Conservation (phyloP, 2,888 invertebrate species). For the Dicranocentrus wangi region DNA sequence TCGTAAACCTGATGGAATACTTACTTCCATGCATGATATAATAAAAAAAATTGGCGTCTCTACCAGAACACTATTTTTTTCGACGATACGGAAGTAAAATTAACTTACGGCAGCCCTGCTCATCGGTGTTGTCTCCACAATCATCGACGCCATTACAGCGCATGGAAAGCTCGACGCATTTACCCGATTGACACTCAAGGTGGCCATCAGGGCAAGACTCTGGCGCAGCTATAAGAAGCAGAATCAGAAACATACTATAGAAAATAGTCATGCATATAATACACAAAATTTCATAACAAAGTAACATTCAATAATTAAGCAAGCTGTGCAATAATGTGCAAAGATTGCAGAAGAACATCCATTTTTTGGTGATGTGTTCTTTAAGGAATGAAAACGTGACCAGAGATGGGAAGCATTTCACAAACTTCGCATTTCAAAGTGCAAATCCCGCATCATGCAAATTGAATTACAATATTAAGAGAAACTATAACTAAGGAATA, state of each 20-base stretch:
- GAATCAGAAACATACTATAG: conserved; percentile 15
- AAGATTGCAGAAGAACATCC: background rate
- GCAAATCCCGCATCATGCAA: no score
- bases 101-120: conserved; percentile 61
- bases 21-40: no score
- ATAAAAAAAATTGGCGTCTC: no score
- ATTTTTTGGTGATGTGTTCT: no score
- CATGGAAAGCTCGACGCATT: conserved; percentile 55
- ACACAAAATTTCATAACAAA: background rate
- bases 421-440: no score
- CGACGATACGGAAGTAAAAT: conserved; percentile 23
- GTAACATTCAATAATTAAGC: background rate
- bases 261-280: conserved; percentile 20
- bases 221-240: conserved; percentile 48
- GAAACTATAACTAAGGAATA: no score
- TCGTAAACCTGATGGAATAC: no score
- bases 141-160: conserved; percentile 63
- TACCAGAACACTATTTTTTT: no score
- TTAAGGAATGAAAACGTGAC: no score
- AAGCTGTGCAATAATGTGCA: conserved; percentile 22
- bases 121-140: conserved; percentile 66
- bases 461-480: no score
- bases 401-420: no score
- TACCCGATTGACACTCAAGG: conserved; percentile 50
- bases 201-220: conserved; percentile 61